A percentile compares a stretch with the other conserved stretches of the same genome.
phyloP scores from a whole-genome alignment of 2,113 vertebrate species.

The Poeciliopsis turrubarensis region DNA sequence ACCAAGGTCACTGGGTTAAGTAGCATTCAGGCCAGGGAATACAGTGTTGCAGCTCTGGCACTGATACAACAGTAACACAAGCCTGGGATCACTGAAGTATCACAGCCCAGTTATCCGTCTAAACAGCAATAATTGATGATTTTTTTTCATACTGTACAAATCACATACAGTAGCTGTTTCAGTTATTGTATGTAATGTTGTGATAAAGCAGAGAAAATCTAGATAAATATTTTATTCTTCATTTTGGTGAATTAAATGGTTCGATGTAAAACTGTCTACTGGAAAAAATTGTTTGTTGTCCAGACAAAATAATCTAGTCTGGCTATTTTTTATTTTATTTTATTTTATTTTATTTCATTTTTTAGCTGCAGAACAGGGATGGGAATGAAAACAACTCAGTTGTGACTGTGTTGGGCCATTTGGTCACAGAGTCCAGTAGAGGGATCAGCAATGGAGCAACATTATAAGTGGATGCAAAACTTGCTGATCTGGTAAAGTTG shows the following conservation, averaged over 20 bases:
- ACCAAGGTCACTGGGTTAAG: slow-evolving; percentile 70
- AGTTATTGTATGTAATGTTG: background rate
- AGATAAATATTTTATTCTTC: background rate
- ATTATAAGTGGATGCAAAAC: too few species aligned
- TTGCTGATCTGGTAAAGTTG: too few species aligned
- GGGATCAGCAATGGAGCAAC: background rate
- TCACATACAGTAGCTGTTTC: background rate
- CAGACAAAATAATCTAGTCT: background rate
- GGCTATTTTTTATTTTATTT: too few species aligned
- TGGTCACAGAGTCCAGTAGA: background rate
- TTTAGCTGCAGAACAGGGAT: too few species aligned
- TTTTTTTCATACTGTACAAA: background rate
- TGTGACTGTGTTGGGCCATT: too few species aligned
- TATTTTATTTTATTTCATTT: too few species aligned
- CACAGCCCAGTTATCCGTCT: slow-evolving; percentile 2
- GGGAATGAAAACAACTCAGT: too few species aligned
- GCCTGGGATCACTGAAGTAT: slow-evolving; percentile 25
- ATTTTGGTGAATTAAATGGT: background rate
- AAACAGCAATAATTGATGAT: background rate
- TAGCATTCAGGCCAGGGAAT: slow-evolving; percentile 65
- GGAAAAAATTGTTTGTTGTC: background rate
- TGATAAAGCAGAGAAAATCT: background rate
- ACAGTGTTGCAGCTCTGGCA: slow-evolving; percentile 51
- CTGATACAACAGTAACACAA: slow-evolving; percentile 41
- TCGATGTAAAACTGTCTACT: background rate